These are phyloP conservation scores for Pampus argenteus DNA, from an alignment of 2,797 vertebrate species.

Conservation along the genomic window DNA sequence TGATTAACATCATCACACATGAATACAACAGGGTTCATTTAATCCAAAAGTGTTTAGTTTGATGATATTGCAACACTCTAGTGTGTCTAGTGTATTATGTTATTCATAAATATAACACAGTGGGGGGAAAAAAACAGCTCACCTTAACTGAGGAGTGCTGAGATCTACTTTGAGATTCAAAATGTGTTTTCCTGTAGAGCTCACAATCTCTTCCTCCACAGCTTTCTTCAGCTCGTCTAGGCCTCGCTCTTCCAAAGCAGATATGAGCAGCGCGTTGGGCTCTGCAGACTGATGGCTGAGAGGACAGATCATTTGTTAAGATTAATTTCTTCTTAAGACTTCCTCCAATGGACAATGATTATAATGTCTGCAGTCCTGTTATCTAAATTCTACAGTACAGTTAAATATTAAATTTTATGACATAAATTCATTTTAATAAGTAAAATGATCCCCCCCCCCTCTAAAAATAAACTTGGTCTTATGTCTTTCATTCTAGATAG, in stretches of 20 bases:
- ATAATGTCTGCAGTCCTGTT: neutral
- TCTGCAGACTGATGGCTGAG: constrained; percentile 83
- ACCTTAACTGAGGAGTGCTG: constrained; percentile 90
- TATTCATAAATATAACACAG: neutral
- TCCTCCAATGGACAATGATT: neutral
- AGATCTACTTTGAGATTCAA: constrained; percentile 86
- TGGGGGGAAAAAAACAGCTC: constrained; percentile 8
- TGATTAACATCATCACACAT: too few species aligned
- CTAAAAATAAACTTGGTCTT: neutral
- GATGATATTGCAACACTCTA: too few species aligned
- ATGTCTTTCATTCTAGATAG: neutral
- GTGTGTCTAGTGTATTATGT: too few species aligned
- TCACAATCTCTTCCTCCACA: constrained; percentile 86
- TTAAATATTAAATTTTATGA: neutral
- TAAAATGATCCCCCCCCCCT: neutral
- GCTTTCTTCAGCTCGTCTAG: constrained; percentile 83
- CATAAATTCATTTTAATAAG: neutral
- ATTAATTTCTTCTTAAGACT: neutral
- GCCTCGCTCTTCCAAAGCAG: constrained; percentile 87
- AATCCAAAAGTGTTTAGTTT: too few species aligned
- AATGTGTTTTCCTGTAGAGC: constrained; percentile 85
- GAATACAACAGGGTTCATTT: too few species aligned
- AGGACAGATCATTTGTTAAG: neutral
- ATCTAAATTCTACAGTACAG: neutral
- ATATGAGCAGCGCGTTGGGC: constrained; percentile 80